Percentiles rank a stretch among this genome's conserved stretches.
Evolutionary conservation across 2,113 vertebrate genomes (phyloP).

Genomic region (Crotalus helleri): DNA sequence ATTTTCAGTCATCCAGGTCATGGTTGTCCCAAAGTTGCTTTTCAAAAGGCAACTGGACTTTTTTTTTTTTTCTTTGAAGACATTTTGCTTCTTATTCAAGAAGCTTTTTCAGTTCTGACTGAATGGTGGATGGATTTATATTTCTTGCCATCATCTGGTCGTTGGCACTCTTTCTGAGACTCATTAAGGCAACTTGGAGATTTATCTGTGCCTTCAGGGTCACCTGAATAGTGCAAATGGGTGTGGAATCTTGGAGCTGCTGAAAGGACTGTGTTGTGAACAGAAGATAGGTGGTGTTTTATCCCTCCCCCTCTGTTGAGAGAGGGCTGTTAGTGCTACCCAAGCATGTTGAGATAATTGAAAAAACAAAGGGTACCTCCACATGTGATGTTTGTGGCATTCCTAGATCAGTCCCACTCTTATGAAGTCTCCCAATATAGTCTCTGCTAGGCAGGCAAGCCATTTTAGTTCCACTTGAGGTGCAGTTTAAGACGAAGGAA

Average conservation of each 20-base stretch:
- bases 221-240: not conserved
- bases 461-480: not conserved
- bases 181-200: not conserved
- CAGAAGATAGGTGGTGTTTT: not conserved
- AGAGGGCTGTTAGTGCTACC: not conserved
- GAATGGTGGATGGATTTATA: not conserved
- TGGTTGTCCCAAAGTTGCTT: not conserved
- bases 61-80: not conserved
- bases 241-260: not conserved
- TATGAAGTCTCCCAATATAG: not conserved
- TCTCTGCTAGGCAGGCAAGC: not conserved
- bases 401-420: not conserved
- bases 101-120: not conserved
- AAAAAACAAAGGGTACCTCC: not conserved
- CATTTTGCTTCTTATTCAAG: not conserved
- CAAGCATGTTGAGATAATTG: not conserved
- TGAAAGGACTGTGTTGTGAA: not conserved
- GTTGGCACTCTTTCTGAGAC: too few species aligned
- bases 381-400: not conserved
- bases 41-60: not conserved
- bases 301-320: not conserved
- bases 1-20: not conserved
- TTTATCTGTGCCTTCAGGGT: not conserved
- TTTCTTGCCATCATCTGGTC: not conserved
- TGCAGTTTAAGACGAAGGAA: not conserved